Evolutionary conservation across 2,797 vertebrate genomes (phyloP).

Genomic region (Myotis vivesi): DNA sequence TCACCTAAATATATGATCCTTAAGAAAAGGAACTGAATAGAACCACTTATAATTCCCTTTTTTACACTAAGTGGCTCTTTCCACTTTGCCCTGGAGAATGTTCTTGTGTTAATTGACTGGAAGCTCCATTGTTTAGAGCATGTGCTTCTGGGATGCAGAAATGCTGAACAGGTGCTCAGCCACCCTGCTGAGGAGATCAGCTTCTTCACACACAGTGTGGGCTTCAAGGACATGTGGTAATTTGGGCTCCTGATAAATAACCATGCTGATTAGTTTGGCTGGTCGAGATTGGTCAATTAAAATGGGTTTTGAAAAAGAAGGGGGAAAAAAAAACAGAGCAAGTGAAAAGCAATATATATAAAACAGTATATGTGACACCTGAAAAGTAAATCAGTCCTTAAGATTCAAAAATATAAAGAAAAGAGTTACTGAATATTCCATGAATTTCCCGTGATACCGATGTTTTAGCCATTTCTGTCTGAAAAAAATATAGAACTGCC

Average conservation of each 20-base stretch:
- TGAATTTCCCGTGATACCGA: background rate
- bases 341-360: background rate
- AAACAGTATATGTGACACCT: background rate
- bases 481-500: background rate
- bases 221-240: constrained; percentile 39
- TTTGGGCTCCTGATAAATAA: constrained; percentile 63
- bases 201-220: background rate
- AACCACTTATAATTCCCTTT: constrained; percentile 22
- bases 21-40: constrained; percentile 63
- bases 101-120: constrained; percentile 54
- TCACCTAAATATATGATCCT: constrained; percentile 54
- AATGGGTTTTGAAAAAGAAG: background rate
- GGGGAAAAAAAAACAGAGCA: background rate
- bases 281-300: constrained; percentile 32
- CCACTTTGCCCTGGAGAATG: constrained; percentile 17
- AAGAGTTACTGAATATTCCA: background rate
- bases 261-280: background rate
- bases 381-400: background rate
- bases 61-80: constrained; percentile 38
- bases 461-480: background rate
- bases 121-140: constrained; percentile 31
- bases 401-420: background rate
- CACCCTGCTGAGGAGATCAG: background rate
- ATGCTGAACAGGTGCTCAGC: constrained; percentile 44
- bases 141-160: background rate